These are phyloP conservation scores for Grammomys dolichurus DNA, from an alignment of 2,113 vertebrate genomes.

Conservation along the genomic window DNA sequence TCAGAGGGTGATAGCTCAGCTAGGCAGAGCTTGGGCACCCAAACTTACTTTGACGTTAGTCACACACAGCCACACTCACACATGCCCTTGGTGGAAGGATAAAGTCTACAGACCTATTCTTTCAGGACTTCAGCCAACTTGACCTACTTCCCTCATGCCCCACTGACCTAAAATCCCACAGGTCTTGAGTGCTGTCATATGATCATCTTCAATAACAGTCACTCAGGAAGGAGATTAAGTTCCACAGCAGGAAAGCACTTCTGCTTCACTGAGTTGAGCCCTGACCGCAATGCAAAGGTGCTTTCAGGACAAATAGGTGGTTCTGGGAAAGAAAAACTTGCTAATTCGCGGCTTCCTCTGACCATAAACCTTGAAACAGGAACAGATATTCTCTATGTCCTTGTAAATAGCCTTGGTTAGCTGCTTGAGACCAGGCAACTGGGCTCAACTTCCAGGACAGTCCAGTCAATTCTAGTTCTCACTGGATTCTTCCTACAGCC, in stretches of 20 bases:
- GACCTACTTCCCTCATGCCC: slow-evolving; percentile 30
- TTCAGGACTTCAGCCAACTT: background rate
- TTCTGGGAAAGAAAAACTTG: slow-evolving; percentile 49
- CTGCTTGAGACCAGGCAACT: background rate
- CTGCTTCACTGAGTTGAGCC: slow-evolving; percentile 32
- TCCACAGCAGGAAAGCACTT: slow-evolving; percentile 43
- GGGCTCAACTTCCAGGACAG: background rate
- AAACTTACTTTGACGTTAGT: background rate
- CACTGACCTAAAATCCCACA: slow-evolving; percentile 59
- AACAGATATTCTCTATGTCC: background rate
- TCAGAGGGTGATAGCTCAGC: background rate
- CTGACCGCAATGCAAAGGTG: background rate
- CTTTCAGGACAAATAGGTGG: slow-evolving; percentile 50
- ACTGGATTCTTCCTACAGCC: background rate
- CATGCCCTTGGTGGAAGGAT: background rate
- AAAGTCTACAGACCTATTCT: background rate
- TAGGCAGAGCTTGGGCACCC: background rate
- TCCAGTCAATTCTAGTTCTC: background rate
- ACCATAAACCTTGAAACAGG: background rate
- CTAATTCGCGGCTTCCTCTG: background rate
- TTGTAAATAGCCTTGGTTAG: background rate
- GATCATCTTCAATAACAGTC: slow-evolving; percentile 14
- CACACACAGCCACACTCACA: background rate
- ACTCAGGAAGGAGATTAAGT: background rate
- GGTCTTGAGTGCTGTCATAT: background rate